Evolutionary conservation across 2,888 invertebrate genomes (phyloP).

Genomic region (Lochmaea crataegi): DNA sequence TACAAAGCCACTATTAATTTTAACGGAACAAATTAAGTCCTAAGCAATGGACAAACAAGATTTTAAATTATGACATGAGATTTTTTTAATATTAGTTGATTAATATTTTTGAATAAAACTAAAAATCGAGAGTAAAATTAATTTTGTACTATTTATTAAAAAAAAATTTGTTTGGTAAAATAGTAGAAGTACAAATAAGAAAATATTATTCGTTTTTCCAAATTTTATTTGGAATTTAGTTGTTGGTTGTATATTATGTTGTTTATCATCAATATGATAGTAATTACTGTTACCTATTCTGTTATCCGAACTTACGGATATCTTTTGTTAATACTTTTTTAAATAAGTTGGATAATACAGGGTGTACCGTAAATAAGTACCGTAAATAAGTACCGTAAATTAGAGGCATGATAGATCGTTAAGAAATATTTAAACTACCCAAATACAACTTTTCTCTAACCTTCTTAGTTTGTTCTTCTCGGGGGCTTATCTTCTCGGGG

Average conservation of each 20-base stretch:
- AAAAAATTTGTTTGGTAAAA: slow-evolving; percentile 10
- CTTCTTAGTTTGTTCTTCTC: too few species aligned
- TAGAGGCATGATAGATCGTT: too few species aligned
- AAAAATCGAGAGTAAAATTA: background rate
- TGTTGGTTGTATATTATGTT: slow-evolving; percentile 19
- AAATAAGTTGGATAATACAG: background rate
- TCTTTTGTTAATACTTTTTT: background rate
- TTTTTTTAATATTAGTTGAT: slow-evolving; percentile 12
- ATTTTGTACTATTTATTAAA: slow-evolving; percentile 28
- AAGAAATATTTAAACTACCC: too few species aligned
- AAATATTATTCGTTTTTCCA: slow-evolving; percentile 13
- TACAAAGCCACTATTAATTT: slow-evolving; percentile 6
- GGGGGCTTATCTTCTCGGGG: too few species aligned
- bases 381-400: too few species aligned
- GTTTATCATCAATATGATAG: slow-evolving; percentile 4
- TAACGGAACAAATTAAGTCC: slow-evolving; percentile 8
- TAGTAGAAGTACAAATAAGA: slow-evolving; percentile 21
- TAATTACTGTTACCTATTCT: slow-evolving; percentile 26
- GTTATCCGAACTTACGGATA: background rate
- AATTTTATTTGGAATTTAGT: slow-evolving; percentile 24
- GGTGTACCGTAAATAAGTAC: too few species aligned
- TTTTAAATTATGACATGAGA: slow-evolving; percentile 18
- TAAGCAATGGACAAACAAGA: slow-evolving; percentile 4
- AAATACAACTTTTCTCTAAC: too few species aligned
- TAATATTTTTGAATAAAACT: slow-evolving; percentile 3